phyloP scores from a whole-genome alignment of 2,797 vertebrate species.

The Lates japonicus region DNA sequence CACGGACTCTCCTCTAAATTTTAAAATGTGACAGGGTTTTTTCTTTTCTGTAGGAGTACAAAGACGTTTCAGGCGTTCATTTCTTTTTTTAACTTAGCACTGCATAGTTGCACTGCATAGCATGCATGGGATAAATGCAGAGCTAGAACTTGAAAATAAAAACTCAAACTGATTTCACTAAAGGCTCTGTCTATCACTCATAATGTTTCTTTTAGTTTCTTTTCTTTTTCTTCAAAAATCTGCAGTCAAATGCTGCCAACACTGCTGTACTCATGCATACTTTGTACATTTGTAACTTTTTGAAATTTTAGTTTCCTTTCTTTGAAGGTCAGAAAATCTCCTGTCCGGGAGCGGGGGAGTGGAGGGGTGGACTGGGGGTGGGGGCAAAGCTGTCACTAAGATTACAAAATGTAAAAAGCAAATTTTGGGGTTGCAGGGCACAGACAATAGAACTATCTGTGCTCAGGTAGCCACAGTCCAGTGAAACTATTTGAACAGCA shows the following conservation, averaged over 20 bases:
- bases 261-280: neutral
- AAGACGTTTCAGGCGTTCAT: slow-evolving; percentile 24
- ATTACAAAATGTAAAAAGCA: too few relatives aligned
- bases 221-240: neutral
- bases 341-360: too few relatives aligned
- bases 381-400: too few relatives aligned
- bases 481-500: slow-evolving; percentile 52
- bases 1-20: slow-evolving; percentile 55
- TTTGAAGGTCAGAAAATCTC: slow-evolving; percentile 46
- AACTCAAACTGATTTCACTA: slow-evolving; percentile 25
- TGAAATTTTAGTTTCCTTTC: slow-evolving; percentile 14
- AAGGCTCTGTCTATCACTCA: slow-evolving; percentile 35
- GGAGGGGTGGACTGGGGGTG: too few relatives aligned
- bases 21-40: slow-evolving; percentile 43
- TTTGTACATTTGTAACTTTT: slow-evolving; percentile 3
- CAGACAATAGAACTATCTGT: slow-evolving; percentile 51
- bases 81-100: slow-evolving; percentile 16
- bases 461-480: slow-evolving; percentile 51
- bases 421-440: slow-evolving; percentile 14
- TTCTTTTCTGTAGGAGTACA: slow-evolving; percentile 17
- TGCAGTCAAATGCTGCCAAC: neutral
- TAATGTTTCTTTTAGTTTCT: slow-evolving; percentile 27
- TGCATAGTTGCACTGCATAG: neutral
- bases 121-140: slow-evolving; percentile 23
- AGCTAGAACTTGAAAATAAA: slow-evolving; percentile 31